Conservation (phyloP, 1,140 invertebrate species). For the Thrips palmi region DNA sequence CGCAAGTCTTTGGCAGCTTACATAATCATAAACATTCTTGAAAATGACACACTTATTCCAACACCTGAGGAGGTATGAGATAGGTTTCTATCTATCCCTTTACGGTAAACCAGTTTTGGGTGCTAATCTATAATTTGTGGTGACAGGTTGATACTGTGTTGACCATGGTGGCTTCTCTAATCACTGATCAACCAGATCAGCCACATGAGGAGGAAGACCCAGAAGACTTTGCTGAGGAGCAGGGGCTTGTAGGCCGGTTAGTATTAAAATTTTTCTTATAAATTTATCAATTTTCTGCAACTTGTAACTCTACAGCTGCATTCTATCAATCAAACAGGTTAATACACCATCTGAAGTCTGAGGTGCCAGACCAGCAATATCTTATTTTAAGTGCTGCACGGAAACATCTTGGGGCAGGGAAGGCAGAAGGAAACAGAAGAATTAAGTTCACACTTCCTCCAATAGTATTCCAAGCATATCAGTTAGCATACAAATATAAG, state of each 20-base stretch:
- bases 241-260: slow-evolving; percentile 66
- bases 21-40: slow-evolving; percentile 71
- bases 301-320: too few species aligned
- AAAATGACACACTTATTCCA: slow-evolving; percentile 75
- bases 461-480: slow-evolving; percentile 87
- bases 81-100: slow-evolving; percentile 5
- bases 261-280: slow-evolving; percentile 2
- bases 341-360: slow-evolving; percentile 76
- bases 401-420: slow-evolving; percentile 78
- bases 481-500: slow-evolving; percentile 71
- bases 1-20: slow-evolving; percentile 73
- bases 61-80: slow-evolving; percentile 52
- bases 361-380: slow-evolving; percentile 83
- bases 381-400: slow-evolving; percentile 72
- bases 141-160: slow-evolving; percentile 57
- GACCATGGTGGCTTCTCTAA: slow-evolving; percentile 63
- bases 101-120: not conserved
- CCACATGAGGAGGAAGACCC: slow-evolving; percentile 49
- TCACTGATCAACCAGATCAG: slow-evolving; percentile 72
- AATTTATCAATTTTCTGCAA: slow-evolving; percentile 10
- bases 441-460: slow-evolving; percentile 89
- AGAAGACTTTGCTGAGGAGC: slow-evolving; percentile 96
- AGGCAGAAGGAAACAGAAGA: slow-evolving; percentile 63
- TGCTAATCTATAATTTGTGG: slow-evolving; percentile 7
- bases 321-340: too few species aligned